Conservation (phyloP, 2,797 vertebrate genomes). For the Gastrophryne carolinensis region DNA sequence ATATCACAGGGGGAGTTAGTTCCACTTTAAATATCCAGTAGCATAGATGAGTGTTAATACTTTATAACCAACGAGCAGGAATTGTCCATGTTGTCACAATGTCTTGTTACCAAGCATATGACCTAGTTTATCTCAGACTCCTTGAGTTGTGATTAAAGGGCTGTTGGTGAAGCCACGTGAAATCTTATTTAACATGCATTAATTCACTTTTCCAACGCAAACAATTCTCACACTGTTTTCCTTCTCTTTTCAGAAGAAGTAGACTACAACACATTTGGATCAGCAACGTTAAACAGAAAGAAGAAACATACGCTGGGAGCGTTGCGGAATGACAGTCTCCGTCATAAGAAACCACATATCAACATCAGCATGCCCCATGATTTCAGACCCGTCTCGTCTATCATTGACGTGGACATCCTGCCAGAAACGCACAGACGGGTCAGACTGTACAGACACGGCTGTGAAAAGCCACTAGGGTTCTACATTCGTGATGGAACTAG, state of each 20-base stretch:
- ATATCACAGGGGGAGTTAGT: no score
- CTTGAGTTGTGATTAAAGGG: no score
- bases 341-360: conserved; percentile 84
- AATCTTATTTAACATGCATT: no score
- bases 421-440: conserved; percentile 94
- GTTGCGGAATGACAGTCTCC: conserved; percentile 85
- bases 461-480: conserved; percentile 93
- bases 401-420: conserved; percentile 97
- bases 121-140: no score
- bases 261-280: conserved; percentile 87
- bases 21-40: no score
- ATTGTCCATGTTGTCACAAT: no score
- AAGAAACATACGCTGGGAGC: conserved; percentile 89
- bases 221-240: neutral
- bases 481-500: conserved; percentile 95
- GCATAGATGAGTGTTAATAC: no score
- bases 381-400: conserved; percentile 94
- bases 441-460: conserved; percentile 89
- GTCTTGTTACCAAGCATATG: no score
- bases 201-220: no score
- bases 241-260: conserved; percentile 84
- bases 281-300: conserved; percentile 84
- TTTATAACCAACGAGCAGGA: no score
- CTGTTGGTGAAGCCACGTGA: no score
- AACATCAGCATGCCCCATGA: conserved; percentile 94